Evolutionary conservation across 2,888 invertebrate genomes (phyloP).

Genomic region (Sinelater perroti): DNA sequence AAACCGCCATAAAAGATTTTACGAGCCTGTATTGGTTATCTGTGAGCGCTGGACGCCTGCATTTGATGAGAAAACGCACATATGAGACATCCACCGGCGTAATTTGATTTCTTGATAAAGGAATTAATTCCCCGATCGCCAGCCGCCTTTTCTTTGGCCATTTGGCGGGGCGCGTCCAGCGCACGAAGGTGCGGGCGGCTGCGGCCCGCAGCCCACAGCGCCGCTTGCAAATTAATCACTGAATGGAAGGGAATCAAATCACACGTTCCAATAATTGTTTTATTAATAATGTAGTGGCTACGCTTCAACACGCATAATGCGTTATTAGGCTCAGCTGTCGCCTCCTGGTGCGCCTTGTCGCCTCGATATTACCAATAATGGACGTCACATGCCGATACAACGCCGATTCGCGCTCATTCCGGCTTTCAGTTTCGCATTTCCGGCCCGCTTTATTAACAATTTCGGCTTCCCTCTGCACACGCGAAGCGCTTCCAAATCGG

Average conservation of each 20-base stretch:
- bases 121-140: conserved; percentile 28
- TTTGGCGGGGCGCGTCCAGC: background rate
- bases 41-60: conserved; percentile 42
- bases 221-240: conserved; percentile 28
- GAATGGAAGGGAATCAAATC: conserved; percentile 42
- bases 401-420: conserved; percentile 32
- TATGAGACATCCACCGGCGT: conserved; percentile 38
- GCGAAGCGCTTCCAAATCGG: background rate
- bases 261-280: conserved; percentile 48
- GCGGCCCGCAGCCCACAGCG: background rate
- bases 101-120: conserved; percentile 38
- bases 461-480: background rate
- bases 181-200: background rate
- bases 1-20: conserved; percentile 49
- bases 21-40: conserved; percentile 51
- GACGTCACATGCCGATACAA: conserved; percentile 40
- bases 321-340: conserved; percentile 45
- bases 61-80: conserved; percentile 39
- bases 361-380: conserved; percentile 42
- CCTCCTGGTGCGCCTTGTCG: conserved; percentile 46
- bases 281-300: conserved; percentile 46
- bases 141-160: background rate
- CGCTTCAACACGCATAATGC: conserved; percentile 42
- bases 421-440: conserved; percentile 30
- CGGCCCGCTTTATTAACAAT: conserved; percentile 22